A percentile compares a stretch with the other conserved stretches of the same genome.
These are phyloP conservation scores for Prenolepis imparis DNA, from an alignment of 2,888 invertebrate species.

Conservation along the genomic window DNA sequence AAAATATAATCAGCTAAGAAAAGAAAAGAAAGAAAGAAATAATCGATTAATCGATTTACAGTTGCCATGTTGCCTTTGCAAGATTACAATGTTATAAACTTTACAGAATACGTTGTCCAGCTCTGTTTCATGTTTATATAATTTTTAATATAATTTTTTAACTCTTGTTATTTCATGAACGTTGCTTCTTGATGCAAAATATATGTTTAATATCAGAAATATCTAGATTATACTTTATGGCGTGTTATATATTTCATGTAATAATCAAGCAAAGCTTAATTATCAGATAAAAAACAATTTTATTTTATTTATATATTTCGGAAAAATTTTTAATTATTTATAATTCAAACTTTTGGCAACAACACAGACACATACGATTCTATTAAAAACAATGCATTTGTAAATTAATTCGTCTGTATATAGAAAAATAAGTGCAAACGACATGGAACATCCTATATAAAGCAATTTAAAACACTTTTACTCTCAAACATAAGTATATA, in stretches of 20 bases:
- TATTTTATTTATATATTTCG: not conserved
- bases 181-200: conserved; percentile 8
- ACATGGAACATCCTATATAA: not conserved
- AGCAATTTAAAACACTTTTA: conserved; percentile 12
- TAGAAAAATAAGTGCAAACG: not conserved
- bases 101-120: not conserved
- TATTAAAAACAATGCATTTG: not conserved
- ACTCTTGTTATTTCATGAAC: not conserved
- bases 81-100: not conserved
- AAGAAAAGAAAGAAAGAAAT: not conserved
- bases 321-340: not conserved
- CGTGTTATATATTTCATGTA: not conserved
- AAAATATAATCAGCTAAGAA: not conserved
- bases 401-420: not conserved
- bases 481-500: not conserved
- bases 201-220: not conserved
- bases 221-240: not conserved
- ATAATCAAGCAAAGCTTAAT: conserved; percentile 1
- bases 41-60: not conserved
- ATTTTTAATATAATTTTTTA: too few relatives aligned
- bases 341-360: not conserved
- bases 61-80: not conserved
- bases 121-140: not conserved
- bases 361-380: not conserved
- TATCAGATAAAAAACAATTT: not conserved